Base-by-base conservation (phyloP, 2,113 vertebrate species). In the Anguilla rostrata region DNA sequence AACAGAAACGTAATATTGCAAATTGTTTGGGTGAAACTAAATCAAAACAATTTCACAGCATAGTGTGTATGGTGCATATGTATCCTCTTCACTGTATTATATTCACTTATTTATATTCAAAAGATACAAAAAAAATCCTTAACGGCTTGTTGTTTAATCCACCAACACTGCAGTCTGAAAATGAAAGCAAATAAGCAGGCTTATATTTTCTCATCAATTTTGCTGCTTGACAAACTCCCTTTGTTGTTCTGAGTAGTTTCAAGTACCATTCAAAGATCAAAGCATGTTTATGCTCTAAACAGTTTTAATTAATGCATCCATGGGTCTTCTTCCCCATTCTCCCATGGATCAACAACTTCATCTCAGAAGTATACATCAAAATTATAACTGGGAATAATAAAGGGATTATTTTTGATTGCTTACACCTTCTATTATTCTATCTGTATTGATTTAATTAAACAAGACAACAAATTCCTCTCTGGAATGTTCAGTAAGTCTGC, bases 231-330 rank as follows among this genome's bases (percentile, higher is more conserved):
- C 71, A 34, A 75, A 75, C 22, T n/a, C 71, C 71, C 71, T 75
- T 75, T 75, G 71, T 75, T 75, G n/a, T 34, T 34, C 71, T 75
- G 71, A 75, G 71, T 75, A n/a, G 26, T 75, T 12, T 26, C 34
- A n/a, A 75, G 71, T 34, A 75, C 71, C 71, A 75, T 75, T 75
- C 71, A 75, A 75, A 75, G 20, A 75, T 75, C 71, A 75, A 75
- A 34, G 71, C 11, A 29, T n/a, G 71, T 75, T 75, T 75, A 34
- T 75, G 71, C n/a, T 29, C 71, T 75, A 11, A 75, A 75, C 71
- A 75, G n/a, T 22, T 75, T 75, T 75, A 75, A 75, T 75, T 75
- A 75, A 75, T 75, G 71, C n/a, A 75, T 75, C 26, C 71, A 22
- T 34, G n/a, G 26, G n/a, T 75, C 71, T 34, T 34, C 26, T 29